Evolutionary conservation across 2,113 vertebrate species (phyloP), one percentile per base, ranked within the genome.

Genomic region (Pelobates fuscus): DNA sequence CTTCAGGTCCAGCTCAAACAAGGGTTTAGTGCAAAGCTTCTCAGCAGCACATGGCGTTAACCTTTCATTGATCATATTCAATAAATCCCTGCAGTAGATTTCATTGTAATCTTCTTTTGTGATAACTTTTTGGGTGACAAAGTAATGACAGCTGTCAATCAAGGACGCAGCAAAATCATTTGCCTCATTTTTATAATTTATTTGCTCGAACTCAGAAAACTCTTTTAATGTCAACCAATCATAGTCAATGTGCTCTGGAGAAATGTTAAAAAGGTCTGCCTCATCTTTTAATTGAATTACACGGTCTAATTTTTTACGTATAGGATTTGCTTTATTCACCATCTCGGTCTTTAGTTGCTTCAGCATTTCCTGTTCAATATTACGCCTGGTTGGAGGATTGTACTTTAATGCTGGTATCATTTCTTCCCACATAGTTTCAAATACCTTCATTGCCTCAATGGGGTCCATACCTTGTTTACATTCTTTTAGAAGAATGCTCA

Each of bases 381-480:
- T 70, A 1, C 85, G 80, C 18, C 8, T 81, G 63, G 85, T 80
- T 71, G 86, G 78, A 70, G 18, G 70, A 77, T 44, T 84, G 3
- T 10, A 8, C 10, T 65, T 25, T 8, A 80, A 49, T 17, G 49
- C 46, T 30, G 27, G 17, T 23, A 89, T 67, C 0, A 68, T 78
- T n/a, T 82, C 78, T 32, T 60, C 79, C 90, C 91, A 93, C 63
- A 85, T 89, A 3, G 80, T 77, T 17, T 84, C 86, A 87, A 91
- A 91, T 72, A 89, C 85, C 5, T 82, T 59, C 59, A 86, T 74
- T 6, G 91, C 77, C 30, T 84, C 77, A 44, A 44, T 17, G 63
- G 82, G 44, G 23, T 84, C 44, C 8, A 84, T 55, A 41, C 30
- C 21, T 24, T 77, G 78, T 66, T 77, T 88, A 70, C 81, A 84